phyloP scores from a whole-genome alignment of 2,797 vertebrate genomes.

The Sebastes vulpes region DNA sequence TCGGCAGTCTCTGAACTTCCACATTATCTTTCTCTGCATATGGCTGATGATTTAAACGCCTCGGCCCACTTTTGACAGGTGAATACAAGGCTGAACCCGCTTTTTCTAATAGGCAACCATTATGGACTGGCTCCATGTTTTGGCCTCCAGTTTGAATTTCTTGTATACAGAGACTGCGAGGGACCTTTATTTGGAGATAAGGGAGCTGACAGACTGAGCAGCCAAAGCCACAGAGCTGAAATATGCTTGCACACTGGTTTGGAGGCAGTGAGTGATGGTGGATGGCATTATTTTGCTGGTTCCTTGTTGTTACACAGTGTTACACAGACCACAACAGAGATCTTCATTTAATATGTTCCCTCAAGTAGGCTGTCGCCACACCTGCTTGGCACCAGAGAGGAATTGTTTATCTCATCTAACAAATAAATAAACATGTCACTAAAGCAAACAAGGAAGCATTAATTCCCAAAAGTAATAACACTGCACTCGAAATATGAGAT shows the following conservation, averaged over 20 bases:
- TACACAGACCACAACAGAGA: slow-evolving; percentile 66
- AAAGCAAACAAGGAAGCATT: slow-evolving; percentile 64
- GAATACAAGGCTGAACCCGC: slow-evolving; percentile 49
- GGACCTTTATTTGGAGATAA: slow-evolving; percentile 66
- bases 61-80: slow-evolving; percentile 75
- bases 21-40: slow-evolving; percentile 76
- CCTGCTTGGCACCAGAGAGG: slow-evolving; percentile 56
- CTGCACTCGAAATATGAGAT: slow-evolving; percentile 1
- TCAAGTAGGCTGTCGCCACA: slow-evolving; percentile 58
- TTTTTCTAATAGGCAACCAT: slow-evolving; percentile 49
- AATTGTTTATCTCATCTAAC: slow-evolving; percentile 74
- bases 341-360: slow-evolving; percentile 78
- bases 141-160: slow-evolving; percentile 55
- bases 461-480: slow-evolving; percentile 44
- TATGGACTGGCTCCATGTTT: slow-evolving; percentile 39
- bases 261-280: slow-evolving; percentile 44
- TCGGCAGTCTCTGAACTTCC: slow-evolving; percentile 73
- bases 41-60: slow-evolving; percentile 67
- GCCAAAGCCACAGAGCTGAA: slow-evolving; percentile 43
- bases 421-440: slow-evolving; percentile 83
- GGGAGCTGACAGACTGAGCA: slow-evolving; percentile 27
- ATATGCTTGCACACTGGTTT: slow-evolving; percentile 54
- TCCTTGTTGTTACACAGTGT: slow-evolving; percentile 40
- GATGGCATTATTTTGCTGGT: slow-evolving; percentile 74
- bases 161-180: slow-evolving; percentile 17